Evolutionary conservation across 2,888 invertebrate species (phyloP), one percentile per base, ranked within the genome.

Genomic region (Asteroscopus sphinx): DNA sequence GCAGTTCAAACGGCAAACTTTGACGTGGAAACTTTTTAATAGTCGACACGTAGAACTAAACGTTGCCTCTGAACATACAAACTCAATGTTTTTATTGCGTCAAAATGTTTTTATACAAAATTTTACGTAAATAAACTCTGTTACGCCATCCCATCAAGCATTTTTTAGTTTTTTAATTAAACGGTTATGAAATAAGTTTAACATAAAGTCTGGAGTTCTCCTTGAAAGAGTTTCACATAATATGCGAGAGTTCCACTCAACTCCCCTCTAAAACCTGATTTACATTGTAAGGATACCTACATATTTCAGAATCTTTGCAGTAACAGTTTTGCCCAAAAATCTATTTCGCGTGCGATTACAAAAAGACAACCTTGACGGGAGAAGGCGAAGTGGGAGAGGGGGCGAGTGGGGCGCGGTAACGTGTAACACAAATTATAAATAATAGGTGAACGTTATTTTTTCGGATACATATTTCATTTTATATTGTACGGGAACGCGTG

Each of bases 391-490:
- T 42, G 68, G 46, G 56, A 35, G 58, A 46, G 56, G 61, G 53
- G 48, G 56, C 64, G 35, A 68, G 68, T 53, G 53, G 57, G 60
- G 66, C 68, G 76, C 61, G 77, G 78, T 79, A 77, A 79, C 81
- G 83, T 82, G 85, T 86, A 86, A 86, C 86, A 88, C 90, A 91
- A 92, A 91, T 92, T 92, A 91, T 92, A 91, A 92, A 93, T 92
- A 92, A 92, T 92, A 93, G 90, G 88, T 85, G 87, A 89, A 88
- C 91, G 89, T 93, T 92, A 91, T 93, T 92, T 92, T 88, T 89
- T 87, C 87, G 87, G 89, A 93, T 91, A 93, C 90, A 93, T 93
- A 92, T 93, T 92, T 93, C 91, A 93, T 93, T 93, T 92, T 91
- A 90, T 92, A 91, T 91, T 92, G 90, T 93, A 89, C 85, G 84